Conservation (phyloP, 2,797 vertebrate genomes). For the Sebastes minor region DNA sequence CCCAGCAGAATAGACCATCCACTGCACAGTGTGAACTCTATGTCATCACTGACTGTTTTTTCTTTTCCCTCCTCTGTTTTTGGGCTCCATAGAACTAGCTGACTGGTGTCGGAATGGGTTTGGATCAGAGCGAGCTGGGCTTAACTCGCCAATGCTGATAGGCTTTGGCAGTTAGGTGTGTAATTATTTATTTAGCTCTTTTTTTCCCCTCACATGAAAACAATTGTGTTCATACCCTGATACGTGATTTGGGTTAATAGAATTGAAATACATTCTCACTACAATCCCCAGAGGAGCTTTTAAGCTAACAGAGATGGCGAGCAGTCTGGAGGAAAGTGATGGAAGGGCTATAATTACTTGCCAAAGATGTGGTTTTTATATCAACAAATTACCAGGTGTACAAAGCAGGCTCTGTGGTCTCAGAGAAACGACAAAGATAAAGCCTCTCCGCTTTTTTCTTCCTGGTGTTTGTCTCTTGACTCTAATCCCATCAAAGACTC, state of each 20-base stretch:
- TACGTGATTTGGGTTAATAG: conserved; percentile 66
- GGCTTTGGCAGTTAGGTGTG: conserved; percentile 46
- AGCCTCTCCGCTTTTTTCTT: conserved; percentile 45
- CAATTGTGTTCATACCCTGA: conserved; percentile 34
- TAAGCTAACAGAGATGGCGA: conserved; percentile 57
- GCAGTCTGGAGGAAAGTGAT: conserved; percentile 46
- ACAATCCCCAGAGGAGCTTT: conserved; percentile 63
- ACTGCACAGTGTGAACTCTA: conserved; percentile 41
- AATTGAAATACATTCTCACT: conserved; percentile 65
- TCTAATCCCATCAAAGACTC: conserved; percentile 78
- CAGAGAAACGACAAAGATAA: conserved; percentile 59
- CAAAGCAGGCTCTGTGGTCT: conserved; percentile 54
- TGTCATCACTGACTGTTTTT: conserved; percentile 43
- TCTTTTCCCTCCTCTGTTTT: conserved; percentile 19
- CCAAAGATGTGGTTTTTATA: conserved; percentile 68
- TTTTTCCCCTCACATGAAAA: conserved; percentile 22
- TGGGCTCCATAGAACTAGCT: conserved; percentile 17
- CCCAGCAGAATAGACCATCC: conserved; percentile 48
- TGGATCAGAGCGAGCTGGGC: conserved; percentile 37
- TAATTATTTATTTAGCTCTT: conserved; percentile 60
- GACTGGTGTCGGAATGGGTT: conserved; percentile 27
- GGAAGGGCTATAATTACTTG: conserved; percentile 69
- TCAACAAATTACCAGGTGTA: conserved; percentile 74
- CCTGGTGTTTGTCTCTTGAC: conserved; percentile 66
- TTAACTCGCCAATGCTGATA: conserved; percentile 25